Conservation (phyloP, 2,888 invertebrate species). For the Molorchus minor region DNA sequence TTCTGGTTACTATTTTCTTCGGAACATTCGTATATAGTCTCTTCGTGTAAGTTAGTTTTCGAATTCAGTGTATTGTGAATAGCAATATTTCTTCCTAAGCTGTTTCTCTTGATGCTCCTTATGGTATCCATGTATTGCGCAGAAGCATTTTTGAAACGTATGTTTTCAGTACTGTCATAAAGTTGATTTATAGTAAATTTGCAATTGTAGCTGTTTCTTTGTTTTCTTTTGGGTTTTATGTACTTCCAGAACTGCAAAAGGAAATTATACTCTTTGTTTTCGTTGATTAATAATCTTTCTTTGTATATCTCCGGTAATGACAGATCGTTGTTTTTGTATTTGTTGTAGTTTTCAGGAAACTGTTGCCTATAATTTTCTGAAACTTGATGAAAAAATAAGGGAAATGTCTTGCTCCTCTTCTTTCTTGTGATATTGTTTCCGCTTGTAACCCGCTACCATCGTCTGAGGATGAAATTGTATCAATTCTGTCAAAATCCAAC, state of each 20-base stretch:
- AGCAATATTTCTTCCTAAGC: slow-evolving; percentile 51
- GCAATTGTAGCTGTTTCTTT: slow-evolving; percentile 37
- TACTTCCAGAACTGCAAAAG: slow-evolving; percentile 46
- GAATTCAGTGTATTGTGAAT: slow-evolving; percentile 54
- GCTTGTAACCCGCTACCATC: slow-evolving; percentile 5
- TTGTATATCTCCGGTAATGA: slow-evolving; percentile 54
- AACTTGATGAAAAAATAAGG: slow-evolving; percentile 49
- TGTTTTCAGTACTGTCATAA: slow-evolving; percentile 37
- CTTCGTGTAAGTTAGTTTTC: slow-evolving; percentile 58
- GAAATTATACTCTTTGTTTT: slow-evolving; percentile 36
- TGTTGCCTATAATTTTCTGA: slow-evolving; percentile 57
- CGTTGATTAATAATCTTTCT: slow-evolving; percentile 46
- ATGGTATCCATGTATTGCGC: slow-evolving; percentile 18
- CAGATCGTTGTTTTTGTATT: slow-evolving; percentile 35
- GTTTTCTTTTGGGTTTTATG: slow-evolving; percentile 45
- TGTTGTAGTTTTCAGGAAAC: slow-evolving; percentile 50
- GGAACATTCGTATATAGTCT: slow-evolving; percentile 60
- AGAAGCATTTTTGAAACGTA: slow-evolving; percentile 1
- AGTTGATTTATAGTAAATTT: slow-evolving; percentile 53
- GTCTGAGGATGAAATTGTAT: slow-evolving; percentile 23
- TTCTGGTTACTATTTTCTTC: slow-evolving; percentile 56
- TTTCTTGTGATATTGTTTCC: slow-evolving; percentile 9
- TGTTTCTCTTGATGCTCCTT: slow-evolving; percentile 33
- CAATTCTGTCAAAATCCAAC: slow-evolving; percentile 24
- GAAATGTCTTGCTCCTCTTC: too few relatives aligned